These are phyloP conservation scores for Clarias fuscus DNA, from an alignment of 2,797 vertebrate species.

Conservation along the genomic window DNA sequence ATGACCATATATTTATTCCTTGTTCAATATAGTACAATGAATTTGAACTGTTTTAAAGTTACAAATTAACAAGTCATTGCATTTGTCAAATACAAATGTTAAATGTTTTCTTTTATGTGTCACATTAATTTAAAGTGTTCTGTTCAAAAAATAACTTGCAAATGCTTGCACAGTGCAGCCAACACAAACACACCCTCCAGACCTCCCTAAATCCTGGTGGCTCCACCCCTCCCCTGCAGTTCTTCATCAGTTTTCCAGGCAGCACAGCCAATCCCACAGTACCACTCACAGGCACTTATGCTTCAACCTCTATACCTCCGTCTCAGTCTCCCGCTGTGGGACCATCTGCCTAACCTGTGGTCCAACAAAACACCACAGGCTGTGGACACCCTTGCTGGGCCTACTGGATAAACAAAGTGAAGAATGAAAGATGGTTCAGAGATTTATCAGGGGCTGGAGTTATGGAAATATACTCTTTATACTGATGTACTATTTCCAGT, in stretches of 20 bases:
- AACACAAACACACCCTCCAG: conserved; percentile 14
- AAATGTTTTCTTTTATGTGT: not conserved
- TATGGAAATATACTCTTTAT: not conserved
- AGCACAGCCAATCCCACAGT: conserved; percentile 22
- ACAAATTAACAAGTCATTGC: not conserved
- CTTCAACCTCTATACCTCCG: conserved; percentile 24
- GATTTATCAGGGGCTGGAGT: conserved; percentile 30
- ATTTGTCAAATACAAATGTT: not conserved
- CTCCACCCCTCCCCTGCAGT: conserved; percentile 6
- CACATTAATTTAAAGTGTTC: not conserved
- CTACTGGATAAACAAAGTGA: conserved; percentile 36
- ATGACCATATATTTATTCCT: not conserved
- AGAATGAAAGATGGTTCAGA: conserved; percentile 19
- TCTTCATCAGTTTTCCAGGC: conserved; percentile 30
- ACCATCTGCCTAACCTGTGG: conserved; percentile 49
- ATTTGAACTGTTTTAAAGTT: not conserved
- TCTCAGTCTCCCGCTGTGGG: conserved; percentile 27
- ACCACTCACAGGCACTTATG: conserved; percentile 44
- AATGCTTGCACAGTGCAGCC: conserved; percentile 5
- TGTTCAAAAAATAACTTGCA: conserved; percentile 11
- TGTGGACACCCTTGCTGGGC: conserved; percentile 20
- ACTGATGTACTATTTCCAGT: conserved; percentile 41
- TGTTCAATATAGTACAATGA: not conserved
- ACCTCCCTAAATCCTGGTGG: conserved; percentile 31
- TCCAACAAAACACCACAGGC: conserved; percentile 29